Base-by-base conservation (phyloP, 2,888 invertebrate genomes). In the Himalopsyche japonica region DNA sequence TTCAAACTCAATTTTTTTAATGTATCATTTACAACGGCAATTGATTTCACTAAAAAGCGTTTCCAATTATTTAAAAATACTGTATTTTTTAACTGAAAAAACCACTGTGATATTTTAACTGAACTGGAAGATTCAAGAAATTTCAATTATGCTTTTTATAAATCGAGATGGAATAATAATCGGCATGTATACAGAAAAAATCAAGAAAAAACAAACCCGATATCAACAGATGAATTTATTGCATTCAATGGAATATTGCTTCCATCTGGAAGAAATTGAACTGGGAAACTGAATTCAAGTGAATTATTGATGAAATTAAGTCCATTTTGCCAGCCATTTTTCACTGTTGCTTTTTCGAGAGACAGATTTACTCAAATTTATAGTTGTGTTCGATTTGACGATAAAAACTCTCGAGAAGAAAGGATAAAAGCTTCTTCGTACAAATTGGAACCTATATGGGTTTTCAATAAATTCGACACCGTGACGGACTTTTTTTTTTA, bases 301-400 rank as follows among this genome's bases (percentile, higher is more conserved):
- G 82, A 85, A 43, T 85, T 85, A 47, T 85, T 82, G 82, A 76
- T 57, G 27, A 85, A 24, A n/a, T 77, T 82, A 48, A 70, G 24
- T 5, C 82, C 77, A 24, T 85, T 85, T 85, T 77, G 57, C 32
- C 85, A 85, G 78, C 80, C 85, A n/a, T 83, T 85, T 85, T 85
- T 82, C 47, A 78, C 80, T 20, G 85, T 82, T 76, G 81, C 82
- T 64, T 24, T 85, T 64, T 57, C 85, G 57, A 77, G 78, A 47
- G 81, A 80, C 30, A 85, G 85, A 47, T 85, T 85, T 37, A 5
- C 8, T 37, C 32, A 12, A 32, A 85, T 85, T 37, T 85, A 77
- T 49, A 85, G 82, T 57, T 24, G 81, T 7, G 80, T 85, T 24
- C 82, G 77, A 57, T 80, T 85, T 80, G 85, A 82, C 49, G 27